Evolutionary conservation across 2,888 invertebrate genomes (phyloP), one percentile per base, ranked within the genome.

Genomic region (Phasia obesa): DNA sequence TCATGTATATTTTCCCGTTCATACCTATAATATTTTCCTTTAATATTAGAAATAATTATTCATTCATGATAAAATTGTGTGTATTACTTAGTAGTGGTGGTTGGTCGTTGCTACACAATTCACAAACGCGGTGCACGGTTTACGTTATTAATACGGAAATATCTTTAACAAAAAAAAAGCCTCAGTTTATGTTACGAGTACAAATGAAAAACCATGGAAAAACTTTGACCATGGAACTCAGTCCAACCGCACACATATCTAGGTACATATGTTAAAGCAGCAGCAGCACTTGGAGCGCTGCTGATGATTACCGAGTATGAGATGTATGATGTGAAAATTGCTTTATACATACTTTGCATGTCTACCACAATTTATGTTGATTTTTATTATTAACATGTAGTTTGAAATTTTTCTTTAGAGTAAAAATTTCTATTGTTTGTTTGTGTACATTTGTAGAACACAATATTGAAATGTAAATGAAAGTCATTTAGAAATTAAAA

Each of bases 261-360:
- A 62, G 31, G 31, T 31, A 49, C 47, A 23, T n/a, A n/a, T n/a
- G n/a, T n/a, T n/a, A n/a, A n/a, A n/a, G 13, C 17, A 1, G 15
- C 13, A 11, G 19, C 9, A 21, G 31, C 51, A 62, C 1, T 6
- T 2, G 2, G 0, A 42, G 15, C 27, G 53, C 25, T 19, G 35
- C 31, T 60, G 60, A 55, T 55, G 62, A 55, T 64, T 62, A 55
- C 38, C 38, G 38, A 38, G 57, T 11, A 64, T 17, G 35, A 75
- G 25, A 21, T 77, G 51, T 65, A 79, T 59, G 71, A 73, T 79
- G 78, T 65, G 71, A 73, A 73, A 79, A 79, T 79, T 71, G 49
- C 64, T 73, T 71, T 71, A 31, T 51, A 42, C 49, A 31, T 51
- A 42, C 49, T 51, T 59, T 79, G 51, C 65, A 71, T 79, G 67